These are phyloP conservation scores for Threskiornis aethiopicus DNA, from an alignment of 2,797 vertebrate species.

Conservation along the genomic window DNA sequence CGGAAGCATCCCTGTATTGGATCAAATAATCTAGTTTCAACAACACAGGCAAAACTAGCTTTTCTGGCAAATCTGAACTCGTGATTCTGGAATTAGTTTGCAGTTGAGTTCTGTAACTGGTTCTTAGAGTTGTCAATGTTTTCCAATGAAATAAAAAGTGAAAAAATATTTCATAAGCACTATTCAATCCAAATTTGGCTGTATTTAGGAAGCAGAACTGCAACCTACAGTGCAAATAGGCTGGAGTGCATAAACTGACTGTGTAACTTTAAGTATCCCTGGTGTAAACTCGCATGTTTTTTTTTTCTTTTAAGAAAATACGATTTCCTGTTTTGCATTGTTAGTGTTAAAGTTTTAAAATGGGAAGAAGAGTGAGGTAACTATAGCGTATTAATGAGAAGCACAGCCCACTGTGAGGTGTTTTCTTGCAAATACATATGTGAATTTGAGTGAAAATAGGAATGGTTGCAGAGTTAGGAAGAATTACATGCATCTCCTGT, in stretches of 20 bases:
- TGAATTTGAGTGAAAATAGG: neutral
- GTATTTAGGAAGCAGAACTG: neutral
- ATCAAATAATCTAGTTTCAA: neutral
- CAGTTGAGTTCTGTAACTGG: neutral
- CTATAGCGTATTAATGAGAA: neutral
- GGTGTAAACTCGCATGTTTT: no score
- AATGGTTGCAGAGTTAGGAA: neutral
- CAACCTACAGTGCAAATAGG: neutral
- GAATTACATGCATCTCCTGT: rapidly evolving
- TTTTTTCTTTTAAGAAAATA: neutral
- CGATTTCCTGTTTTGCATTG: rapidly evolving
- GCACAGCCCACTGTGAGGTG: neutral
- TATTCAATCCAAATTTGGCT: neutral
- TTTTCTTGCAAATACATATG: neutral
- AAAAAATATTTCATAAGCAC: neutral
- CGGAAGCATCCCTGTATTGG: neutral
- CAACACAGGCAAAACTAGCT: neutral
- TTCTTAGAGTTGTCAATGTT: neutral
- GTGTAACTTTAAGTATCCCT: neutral
- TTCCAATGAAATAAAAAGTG: neutral
- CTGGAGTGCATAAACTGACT: neutral
- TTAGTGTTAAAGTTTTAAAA: neutral
- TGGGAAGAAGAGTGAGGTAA: neutral
- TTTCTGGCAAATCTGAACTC: neutral
- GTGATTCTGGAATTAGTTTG: neutral